Evolutionary conservation across 2,797 vertebrate species (phyloP), one percentile per base, ranked within the genome.

Genomic region (Poecilia picta): DNA sequence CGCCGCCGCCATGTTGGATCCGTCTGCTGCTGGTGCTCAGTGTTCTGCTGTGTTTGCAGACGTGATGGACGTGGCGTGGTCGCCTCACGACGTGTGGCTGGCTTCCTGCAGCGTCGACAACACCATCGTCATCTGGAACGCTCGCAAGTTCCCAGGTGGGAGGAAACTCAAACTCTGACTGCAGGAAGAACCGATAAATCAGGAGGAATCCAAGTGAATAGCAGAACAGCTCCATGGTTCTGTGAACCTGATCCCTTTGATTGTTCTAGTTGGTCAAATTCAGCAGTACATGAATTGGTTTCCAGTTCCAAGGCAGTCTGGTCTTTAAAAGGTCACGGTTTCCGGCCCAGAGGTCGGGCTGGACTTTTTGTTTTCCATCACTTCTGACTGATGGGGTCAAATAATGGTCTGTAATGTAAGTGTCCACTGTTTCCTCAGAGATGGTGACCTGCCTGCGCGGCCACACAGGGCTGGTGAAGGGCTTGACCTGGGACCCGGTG

Each of bases 61-160:
- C 91, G 98, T 99, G 80, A 99, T 99, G 98, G 98, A 99, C 31
- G 98, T 99, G 31, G 97, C 98, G 0, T 99, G 98, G 98, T 99
- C 98, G 77, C 98, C 98, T 4, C 98, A 99, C 2, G 98, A 99
- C 5, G 95, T 98, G 76, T 99, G 98, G 98, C 91, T 99, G 75
- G 98, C 98, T 10, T 99, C 98, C 55, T 99, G 98, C 94, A 99
- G 98, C 57, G 98, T 99, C 59, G 98, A 99, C 92, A 99, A 99
- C 94, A 99, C 98, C 64, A 97, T 99, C 3, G 98, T 99, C 88
- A 98, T 99, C 92, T 99, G 98, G 98, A 99, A 99, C 6, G 98
- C 97, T 5, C 96, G 98, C 33, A 99, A 99, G 84, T 99, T 99
- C 85, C 97, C 98, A 95, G 98, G 98, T 99, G 83, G 25, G 84